Evolutionary conservation across 2,113 vertebrate genomes (phyloP).

Genomic region (Tyto alba): DNA sequence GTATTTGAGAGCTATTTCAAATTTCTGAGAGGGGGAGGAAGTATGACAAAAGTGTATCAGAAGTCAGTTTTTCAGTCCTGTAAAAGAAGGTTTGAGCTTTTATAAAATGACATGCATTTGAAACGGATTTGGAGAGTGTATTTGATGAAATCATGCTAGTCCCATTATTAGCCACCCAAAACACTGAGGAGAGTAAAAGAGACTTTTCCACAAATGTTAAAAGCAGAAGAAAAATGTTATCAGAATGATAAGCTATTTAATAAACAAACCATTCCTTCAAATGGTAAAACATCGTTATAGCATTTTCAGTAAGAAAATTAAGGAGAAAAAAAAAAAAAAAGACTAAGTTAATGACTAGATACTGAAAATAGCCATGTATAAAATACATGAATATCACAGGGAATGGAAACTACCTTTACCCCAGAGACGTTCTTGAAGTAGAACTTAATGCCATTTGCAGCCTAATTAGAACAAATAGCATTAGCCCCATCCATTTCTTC

Average conservation of each 20-base stretch:
- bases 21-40: background rate
- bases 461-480: background rate
- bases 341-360: background rate
- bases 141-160: background rate
- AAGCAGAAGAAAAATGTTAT: background rate
- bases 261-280: background rate
- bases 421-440: background rate
- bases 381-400: rapidly evolving
- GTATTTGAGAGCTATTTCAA: background rate
- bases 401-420: background rate
- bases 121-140: background rate
- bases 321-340: background rate
- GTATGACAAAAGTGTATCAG: background rate
- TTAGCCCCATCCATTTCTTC: background rate
- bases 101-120: background rate
- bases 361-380: background rate
- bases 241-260: background rate
- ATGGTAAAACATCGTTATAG: background rate
- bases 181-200: background rate
- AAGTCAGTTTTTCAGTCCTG: background rate
- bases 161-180: background rate
- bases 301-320: background rate
- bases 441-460: background rate
- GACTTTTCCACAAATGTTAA: background rate
- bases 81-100: background rate